Base-by-base conservation (phyloP, 2,113 vertebrate species). In the Callaeas wilsoni region DNA sequence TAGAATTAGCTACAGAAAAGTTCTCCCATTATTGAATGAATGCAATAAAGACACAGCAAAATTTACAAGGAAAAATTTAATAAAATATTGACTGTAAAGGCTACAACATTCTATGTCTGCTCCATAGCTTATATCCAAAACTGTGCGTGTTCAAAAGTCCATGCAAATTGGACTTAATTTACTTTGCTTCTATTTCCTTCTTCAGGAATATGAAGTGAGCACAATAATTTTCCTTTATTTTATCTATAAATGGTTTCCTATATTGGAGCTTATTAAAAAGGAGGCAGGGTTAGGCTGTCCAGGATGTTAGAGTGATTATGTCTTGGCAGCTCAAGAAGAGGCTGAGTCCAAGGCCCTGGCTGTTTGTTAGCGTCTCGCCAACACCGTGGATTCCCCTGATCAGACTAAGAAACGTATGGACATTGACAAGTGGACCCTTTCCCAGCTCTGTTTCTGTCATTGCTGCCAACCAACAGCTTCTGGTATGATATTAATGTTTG, bases 1-100 rank as follows among this genome's bases (percentile, higher is more conserved):
- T 62, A 91, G 94, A 97, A 95, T 97, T 97, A 98, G 95, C 93
- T 95, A 90, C 77, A 90, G 80, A 57, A 97, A 97, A 95, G 65
- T 82, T 94, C 53, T 90, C 42, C 83, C 81, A 73, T 88, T 97
- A 94, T 88, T 95, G 93, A 86, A 64, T 89, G 73, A 93, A 84
- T 71, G 84, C 89, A 97, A 97, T 97, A 97, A 97, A 95, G 90
- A 87, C 87, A 81, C 17, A 81, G 86, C 63, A 89, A 96, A 80
- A 93, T 95, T 96, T 97, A 95, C 84, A 82, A 95, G 95, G 93
- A 95, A 92, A 95, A 89, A 69, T 94, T 94, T 97, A 96, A 97
- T 97, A 97, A 97, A 95, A 91, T 95, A 94, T 95, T 88, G 75
- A 89, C 92, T 87, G 29, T 93, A 97, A 95, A 97, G 76, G 64